Base-by-base conservation (phyloP, 2,113 vertebrate genomes). In the Pionites leucogaster region DNA sequence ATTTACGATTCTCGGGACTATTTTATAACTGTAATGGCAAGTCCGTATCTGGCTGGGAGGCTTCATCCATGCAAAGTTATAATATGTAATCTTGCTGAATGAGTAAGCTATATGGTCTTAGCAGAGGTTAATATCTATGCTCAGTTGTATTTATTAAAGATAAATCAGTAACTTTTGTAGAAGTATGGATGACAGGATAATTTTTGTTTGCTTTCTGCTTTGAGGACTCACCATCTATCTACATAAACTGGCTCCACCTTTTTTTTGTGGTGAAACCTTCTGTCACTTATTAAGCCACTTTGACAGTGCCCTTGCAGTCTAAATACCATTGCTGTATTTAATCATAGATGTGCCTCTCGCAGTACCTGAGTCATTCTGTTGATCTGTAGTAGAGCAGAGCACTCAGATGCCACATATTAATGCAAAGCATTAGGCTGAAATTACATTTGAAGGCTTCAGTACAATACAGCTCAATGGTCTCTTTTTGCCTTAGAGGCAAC, bases 371-470 rank as follows among this genome's bases (percentile, higher is more conserved):
- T 49, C 29, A n/a, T 69, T 87, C 53, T 77, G 82, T 80, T 4
- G 0, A 35, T 86, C 76, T 69, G 79, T 70, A 69, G 74, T 18
- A 31, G 12, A 89, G 69, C 67, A 79, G 39, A 94, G 62, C 42
- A 55, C 90, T 95, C 50, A 46, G 85, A 87, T 93, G 67, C 49
- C 59, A 62, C 11, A 7, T 22, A 86, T 88, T 88, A 93, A 93
- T 88, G 75, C 79, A 59, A 59, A 82, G 17, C 49, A 74, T 93
- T 94, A 88, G 68, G 50, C 22, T 86, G 79, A 93, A 97, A 94
- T 96, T 93, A 62, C 64, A 44, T 95, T 95, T 91, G 88, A 96
- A 95, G 87, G 41, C 55, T 92, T 95, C 82, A 93, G 33, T 94
- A 88, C 59, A 82, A 57, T 69, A 80, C n/a, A 74, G 37, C 80